Evolutionary conservation across 2,797 vertebrate species (phyloP), one percentile per base, ranked within the genome.

Genomic region (Picus viridis): DNA sequence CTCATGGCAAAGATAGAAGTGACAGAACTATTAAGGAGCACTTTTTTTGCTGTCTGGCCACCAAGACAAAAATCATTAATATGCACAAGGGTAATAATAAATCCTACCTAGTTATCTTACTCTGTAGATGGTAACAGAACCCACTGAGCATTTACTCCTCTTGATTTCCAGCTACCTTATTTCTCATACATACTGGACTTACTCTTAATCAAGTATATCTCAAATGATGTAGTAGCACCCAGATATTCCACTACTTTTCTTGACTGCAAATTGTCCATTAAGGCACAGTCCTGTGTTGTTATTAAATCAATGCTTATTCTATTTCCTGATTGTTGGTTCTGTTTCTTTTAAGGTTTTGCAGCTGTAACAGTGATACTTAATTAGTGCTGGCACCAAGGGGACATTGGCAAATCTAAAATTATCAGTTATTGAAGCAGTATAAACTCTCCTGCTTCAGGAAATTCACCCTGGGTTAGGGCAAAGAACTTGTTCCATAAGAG

Each of bases 251-350:
- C 32, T 43, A 75, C 32, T 54, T 83, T 63, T 27, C 12, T 17
- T 34, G 61, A 59, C 36, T 2, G 0, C 67, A 67, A 64, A 56
- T 70, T 91, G 67, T 86, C 22, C 32, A 41, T 61, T 53, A 67
- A 91, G 63, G 16, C 57, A 76, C 10, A 65, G 39, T 34, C 54
- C 57, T 77, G 36, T 67, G 67, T 78, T 92, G 9, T 88, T 93
- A 78, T 73, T 91, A 88, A 88, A 83, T 39, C 69, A 88, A 26
- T 81, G n/a, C 36, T 93, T 86, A 76, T 93, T 88, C 79, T 70
- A 88, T 94, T 91, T 95, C 34, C 61, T 91, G 30, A 9, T 58
- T 86, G 43, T 76, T 89, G 81, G 47, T 71, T 92, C 85, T 94
- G 61, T 73, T 88, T 84, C 68, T 89, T 75, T 86, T 84, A 91